These are phyloP conservation scores for Euphydryas editha DNA, from an alignment of 2,888 invertebrate genomes.

Conservation along the genomic window DNA sequence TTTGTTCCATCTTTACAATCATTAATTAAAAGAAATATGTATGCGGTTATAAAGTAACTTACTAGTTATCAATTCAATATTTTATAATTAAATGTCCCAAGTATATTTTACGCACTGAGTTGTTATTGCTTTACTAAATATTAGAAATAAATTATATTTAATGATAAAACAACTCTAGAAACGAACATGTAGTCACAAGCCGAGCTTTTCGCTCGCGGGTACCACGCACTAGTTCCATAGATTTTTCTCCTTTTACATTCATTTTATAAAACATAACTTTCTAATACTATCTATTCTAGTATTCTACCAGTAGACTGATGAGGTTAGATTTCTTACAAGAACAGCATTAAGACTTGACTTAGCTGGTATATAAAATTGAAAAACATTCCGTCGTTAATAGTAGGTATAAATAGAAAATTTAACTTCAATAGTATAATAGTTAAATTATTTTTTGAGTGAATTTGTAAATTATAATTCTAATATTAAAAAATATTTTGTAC, in stretches of 20 bases:
- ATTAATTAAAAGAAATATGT: no score
- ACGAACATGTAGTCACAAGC: neutral
- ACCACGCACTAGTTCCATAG: neutral
- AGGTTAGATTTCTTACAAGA: neutral
- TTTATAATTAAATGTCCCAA: neutral
- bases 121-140: neutral
- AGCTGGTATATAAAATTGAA: neutral
- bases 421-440: no score
- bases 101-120: neutral
- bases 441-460: neutral
- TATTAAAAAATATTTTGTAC: neutral
- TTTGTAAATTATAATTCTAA: neutral
- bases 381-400: no score
- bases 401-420: no score
- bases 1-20: no score
- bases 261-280: slow-evolving; percentile 1
- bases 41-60: no score
- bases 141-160: neutral
- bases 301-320: neutral
- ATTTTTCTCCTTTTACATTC: slow-evolving; percentile 2
- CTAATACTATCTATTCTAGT: neutral
- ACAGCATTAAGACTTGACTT: neutral
- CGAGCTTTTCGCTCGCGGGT: neutral
- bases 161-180: neutral
- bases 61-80: neutral